A percentile compares a stretch with the other conserved stretches of the same genome.
Conservation (phyloP, 2,113 vertebrate genomes). For the Rhinichthys klamathensis region DNA sequence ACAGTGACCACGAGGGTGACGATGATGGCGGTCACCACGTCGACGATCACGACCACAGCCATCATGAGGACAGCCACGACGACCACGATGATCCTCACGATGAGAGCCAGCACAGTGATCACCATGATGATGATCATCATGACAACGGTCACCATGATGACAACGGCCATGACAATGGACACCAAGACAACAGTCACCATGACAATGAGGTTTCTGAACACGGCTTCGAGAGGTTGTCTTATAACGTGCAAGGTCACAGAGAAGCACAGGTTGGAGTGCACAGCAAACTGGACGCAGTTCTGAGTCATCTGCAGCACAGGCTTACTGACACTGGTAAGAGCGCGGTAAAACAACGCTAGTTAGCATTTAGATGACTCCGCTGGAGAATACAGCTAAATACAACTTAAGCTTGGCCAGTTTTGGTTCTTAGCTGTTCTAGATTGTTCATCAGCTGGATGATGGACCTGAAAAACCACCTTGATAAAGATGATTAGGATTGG, state of each 20-base stretch:
- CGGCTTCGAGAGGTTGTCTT: constrained; percentile 60
- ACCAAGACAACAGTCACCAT: constrained; percentile 47
- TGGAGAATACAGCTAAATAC: neutral
- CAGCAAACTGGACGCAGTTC: constrained; percentile 73
- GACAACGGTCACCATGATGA: constrained; percentile 1
- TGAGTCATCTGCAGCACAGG: constrained; percentile 73
- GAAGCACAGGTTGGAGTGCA: constrained; percentile 54
- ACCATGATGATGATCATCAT: neutral
- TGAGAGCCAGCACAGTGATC: constrained; percentile 2
- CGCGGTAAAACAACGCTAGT: neutral
- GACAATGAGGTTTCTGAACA: constrained; percentile 65
- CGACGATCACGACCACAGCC: constrained; percentile 17
- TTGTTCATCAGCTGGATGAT: neutral
- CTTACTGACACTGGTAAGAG: constrained; percentile 51
- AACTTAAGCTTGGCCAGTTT: neutral
- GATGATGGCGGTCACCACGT: constrained; percentile 10
- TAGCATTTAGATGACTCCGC: too few species aligned
- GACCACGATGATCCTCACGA: constrained; percentile 38
- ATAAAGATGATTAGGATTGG: neutral
- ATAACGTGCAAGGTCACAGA: constrained; percentile 56
- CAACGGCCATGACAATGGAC: constrained; percentile 10
- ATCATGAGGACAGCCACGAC: constrained; percentile 12
- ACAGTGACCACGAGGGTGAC: constrained; percentile 48
- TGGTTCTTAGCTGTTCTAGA: neutral
- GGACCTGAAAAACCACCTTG: neutral